phyloP scores from a whole-genome alignment of 2,113 vertebrate genomes.

The Stictonetta naevosa region DNA sequence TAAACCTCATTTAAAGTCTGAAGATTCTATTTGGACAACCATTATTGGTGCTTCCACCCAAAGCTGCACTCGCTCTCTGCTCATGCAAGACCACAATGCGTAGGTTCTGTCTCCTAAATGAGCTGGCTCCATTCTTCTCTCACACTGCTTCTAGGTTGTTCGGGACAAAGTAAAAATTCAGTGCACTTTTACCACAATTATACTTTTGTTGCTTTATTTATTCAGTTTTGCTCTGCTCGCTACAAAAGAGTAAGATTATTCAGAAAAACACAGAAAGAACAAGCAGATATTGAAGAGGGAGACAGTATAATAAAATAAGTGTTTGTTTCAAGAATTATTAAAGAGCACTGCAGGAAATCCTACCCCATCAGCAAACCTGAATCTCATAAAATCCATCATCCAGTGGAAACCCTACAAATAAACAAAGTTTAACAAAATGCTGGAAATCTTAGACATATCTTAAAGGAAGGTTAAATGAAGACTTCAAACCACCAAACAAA shows the following conservation, averaged over 20 bases:
- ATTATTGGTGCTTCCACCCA: neutral
- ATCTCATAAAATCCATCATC: neutral
- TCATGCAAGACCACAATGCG: fast-evolving
- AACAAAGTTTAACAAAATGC: neutral
- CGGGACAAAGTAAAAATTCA: neutral
- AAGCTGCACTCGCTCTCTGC: neutral
- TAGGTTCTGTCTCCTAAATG: neutral
- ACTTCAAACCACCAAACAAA: neutral
- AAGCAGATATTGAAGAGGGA: neutral
- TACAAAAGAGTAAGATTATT: neutral
- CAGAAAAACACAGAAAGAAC: neutral
- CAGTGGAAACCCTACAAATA: neutral
- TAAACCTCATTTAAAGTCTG: neutral
- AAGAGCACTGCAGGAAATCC: neutral
- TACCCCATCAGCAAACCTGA: neutral
- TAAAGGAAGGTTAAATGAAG: neutral
- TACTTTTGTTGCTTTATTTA: neutral
- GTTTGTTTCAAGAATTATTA: neutral
- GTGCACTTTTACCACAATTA: neutral
- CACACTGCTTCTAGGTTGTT: neutral
- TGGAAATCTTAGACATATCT: neutral
- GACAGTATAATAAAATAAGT: neutral
- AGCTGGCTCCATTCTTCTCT: neutral
- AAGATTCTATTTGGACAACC: neutral
- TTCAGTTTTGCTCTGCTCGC: neutral